These are phyloP conservation scores for Amphipoea oculea DNA, from an alignment of 2,888 invertebrate species.

Conservation along the genomic window DNA sequence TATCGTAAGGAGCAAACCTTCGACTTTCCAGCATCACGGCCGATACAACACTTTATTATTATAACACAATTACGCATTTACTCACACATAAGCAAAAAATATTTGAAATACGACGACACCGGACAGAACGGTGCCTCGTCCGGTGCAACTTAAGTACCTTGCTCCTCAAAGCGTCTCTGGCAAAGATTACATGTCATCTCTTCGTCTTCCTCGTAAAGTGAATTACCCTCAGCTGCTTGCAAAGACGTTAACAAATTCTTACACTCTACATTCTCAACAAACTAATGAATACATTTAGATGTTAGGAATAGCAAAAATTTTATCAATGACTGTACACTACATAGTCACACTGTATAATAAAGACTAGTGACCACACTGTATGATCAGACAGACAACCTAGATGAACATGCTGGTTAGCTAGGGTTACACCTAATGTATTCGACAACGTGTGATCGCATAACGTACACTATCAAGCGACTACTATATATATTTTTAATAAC, in stretches of 20 bases:
- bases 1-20: conserved; percentile 71
- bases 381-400: conserved; percentile 65
- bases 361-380: conserved; percentile 55
- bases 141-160: conserved; percentile 91
- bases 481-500: conserved; percentile 67
- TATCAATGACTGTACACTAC: conserved; percentile 64
- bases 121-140: conserved; percentile 82
- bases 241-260: conserved; percentile 91
- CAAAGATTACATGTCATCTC: conserved; percentile 94
- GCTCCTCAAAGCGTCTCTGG: conserved; percentile 94
- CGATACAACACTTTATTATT: conserved; percentile 74
- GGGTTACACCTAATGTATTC: conserved; percentile 56
- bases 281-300: conserved; percentile 67
- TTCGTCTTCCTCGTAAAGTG: conserved; percentile 92
- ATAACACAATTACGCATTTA: conserved; percentile 90
- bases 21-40: conserved; percentile 73
- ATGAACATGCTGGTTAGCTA: conserved; percentile 70
- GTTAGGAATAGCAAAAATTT: conserved; percentile 62
- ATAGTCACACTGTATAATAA: conserved; percentile 53
- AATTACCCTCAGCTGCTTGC: conserved; percentile 92
- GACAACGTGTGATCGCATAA: conserved; percentile 64
- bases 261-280: conserved; percentile 79
- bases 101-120: conserved; percentile 85
- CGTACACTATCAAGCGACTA: conserved; percentile 78
- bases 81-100: conserved; percentile 90